Base-by-base conservation (phyloP, 53 echinoderm and acorn worm genomes). In the Paelopatides confundens region DNA sequence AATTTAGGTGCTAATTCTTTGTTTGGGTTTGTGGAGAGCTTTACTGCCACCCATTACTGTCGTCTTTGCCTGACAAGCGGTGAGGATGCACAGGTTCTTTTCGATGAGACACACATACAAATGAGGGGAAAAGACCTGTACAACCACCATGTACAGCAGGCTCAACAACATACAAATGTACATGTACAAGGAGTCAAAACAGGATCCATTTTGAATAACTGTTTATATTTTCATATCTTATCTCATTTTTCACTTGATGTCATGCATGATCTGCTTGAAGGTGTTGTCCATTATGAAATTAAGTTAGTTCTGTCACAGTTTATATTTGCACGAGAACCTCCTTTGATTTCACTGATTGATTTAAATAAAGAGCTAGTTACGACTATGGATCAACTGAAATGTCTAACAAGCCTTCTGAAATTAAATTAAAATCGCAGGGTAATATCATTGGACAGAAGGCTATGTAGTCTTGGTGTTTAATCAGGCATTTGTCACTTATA, bases 241-340 rank as follows among this genome's bases (percentile, higher is more conserved):
- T 31, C 76, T 30, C 87, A 88, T 38, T 91, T 88, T 87, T 88
- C 83, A 1, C 51, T 92, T 0, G 93, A 93, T 63, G 76, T 89
- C 10, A 93, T 93, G 93, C 93, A 93, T 74, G 93, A 89, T 51
- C 48, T 93, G 0, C 39, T 89, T 0, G 93, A 93, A 82, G 93
- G 87, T 15, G 65, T 93, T 4, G 93, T 86, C 13, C 93, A 89
- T 69, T 89, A 93, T 89, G 93, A 93, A 43, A 52, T 93, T 11
- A 89, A 89, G 68, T 50, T 88, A n/a, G 93, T 88, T 35, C 86
- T 89, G 21, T 18, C 68, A 26, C 29, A 89, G 46, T 89, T 92
- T 66, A 86, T 85, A 0, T 77, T 21, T 50, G 86, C 74, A 71
- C 66, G 82, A 79, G 67, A 87, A 46, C 87, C 91, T 15, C 87